Evolutionary conservation across 2,797 vertebrate genomes (phyloP), one percentile per base, ranked within the genome.

Genomic region (Lacerta agilis): DNA sequence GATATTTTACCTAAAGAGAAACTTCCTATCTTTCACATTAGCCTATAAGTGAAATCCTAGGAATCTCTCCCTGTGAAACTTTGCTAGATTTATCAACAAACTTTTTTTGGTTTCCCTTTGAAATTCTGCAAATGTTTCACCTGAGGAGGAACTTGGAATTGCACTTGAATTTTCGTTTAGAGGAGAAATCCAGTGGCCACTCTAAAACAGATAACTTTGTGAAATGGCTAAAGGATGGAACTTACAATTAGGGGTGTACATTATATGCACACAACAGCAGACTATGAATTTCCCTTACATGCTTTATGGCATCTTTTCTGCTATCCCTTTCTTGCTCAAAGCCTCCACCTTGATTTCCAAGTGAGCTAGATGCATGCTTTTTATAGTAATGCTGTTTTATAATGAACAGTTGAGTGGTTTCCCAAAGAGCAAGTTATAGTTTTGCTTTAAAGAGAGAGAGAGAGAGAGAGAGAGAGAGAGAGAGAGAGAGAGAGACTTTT

Each of bases 301-400:
- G 23, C 43, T 64, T 55, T 33, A 84, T 43, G 80, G 75, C 85
- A 88, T 25, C 85, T 9, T 41, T 83, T 45, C 66, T 73, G 1
- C 2, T 79, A 1, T 0, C 15, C 1, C 3, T 80, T 58, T 79
- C 4, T 75, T 87, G 73, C 88, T 77, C 3, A 87, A 84, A 87
- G 1, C 43, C 25, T 90, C 43, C 61, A 83, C 17, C 7, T 83
- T 66, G 83, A 3, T 88, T 92, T 86, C 10, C 80, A 81, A 61
- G 82, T 58, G 3, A 72, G 11, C 80, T 8, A 66, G 13, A 75
- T 41, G 15, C 25, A 55, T 29, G 17, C 18, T 49, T 76, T 91
- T 64, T 27, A 79, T 72, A 41, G n/a, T 61, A 76, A 1, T 64
- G 17, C 33, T 29, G 1, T 90, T 93, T 92, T 27, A 66, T 89